Base-by-base conservation (phyloP, 2,888 invertebrate genomes). In the Allophyes oxyacanthae region DNA sequence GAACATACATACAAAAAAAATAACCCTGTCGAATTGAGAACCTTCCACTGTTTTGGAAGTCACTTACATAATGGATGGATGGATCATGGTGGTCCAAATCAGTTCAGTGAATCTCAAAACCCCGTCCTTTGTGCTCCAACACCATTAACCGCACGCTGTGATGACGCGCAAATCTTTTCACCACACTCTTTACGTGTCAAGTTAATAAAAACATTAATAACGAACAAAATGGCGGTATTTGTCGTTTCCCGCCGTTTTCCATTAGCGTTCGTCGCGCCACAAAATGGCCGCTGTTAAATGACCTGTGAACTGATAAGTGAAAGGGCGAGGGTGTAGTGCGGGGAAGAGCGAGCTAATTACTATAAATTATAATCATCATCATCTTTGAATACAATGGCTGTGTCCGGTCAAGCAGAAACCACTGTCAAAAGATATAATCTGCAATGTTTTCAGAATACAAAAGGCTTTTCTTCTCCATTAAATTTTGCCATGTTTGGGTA, bases 241-340 rank as follows among this genome's bases (percentile, higher is more conserved):
- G 74, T 75, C 72, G 64, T 68, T 76, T 78, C 76, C 78, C 80
- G 81, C 80, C 78, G 72, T 75, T 81, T 78, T 78, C 78, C 78
- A 78, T 79, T 74, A 75, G 73, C 76, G 77, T 78, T 61, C 67
- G 65, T 60, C 64, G 78, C 74, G 64, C 73, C 71, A 34, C 77
- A 71, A 68, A 75, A 75, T 71, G 74, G 68, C 53, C 43, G 70
- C 71, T 37, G 64, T 20, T 68, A 77, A 82, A 82, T 82, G 82
- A 75, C 66, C 77, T 77, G 81, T 88, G 85, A 86, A 77, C 62
- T 78, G 88, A 88, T 88, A 88, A 88, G 76, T 56, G 56, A 46
- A 13, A 45, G 56, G 43, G 37, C 55, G 52, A 0, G 57, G 6
- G 3, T 3, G 56, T 48, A 26, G 53, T 61, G 44, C 4, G 0